These are phyloP conservation scores for Polyommatus icarus DNA, from an alignment of 2,888 invertebrate genomes.

Conservation along the genomic window DNA sequence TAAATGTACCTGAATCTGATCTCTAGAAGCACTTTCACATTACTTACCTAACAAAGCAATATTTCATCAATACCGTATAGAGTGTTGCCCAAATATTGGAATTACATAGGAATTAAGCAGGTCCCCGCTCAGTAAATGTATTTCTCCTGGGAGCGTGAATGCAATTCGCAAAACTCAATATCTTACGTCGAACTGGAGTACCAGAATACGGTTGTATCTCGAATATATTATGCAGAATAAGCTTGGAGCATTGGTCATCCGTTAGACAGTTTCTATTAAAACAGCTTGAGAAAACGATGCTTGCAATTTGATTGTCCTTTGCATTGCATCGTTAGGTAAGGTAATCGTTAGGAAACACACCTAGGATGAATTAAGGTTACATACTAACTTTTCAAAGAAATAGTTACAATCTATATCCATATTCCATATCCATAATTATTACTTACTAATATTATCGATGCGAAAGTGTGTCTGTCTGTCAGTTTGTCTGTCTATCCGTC, in stretches of 20 bases:
- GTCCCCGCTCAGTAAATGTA: slow-evolving; percentile 34
- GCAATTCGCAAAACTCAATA: slow-evolving; percentile 41
- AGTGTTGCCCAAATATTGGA: slow-evolving; percentile 23
- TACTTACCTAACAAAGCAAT: neutral
- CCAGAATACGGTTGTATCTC: slow-evolving; percentile 34
- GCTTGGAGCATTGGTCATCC: slow-evolving; percentile 5
- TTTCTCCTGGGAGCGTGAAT: slow-evolving; percentile 40
- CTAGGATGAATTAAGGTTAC: too few relatives aligned
- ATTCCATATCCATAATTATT: too few relatives aligned
- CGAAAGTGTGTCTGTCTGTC: too few relatives aligned
- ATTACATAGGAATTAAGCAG: slow-evolving; percentile 13
- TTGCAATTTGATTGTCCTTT: neutral
- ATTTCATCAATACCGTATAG: neutral
- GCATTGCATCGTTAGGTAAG: too few relatives aligned
- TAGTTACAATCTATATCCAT: too few relatives aligned
- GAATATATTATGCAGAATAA: slow-evolving; percentile 3
- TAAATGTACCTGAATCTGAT: too few relatives aligned
- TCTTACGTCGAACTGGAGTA: slow-evolving; percentile 37
- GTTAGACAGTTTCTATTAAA: neutral
- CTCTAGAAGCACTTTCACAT: neutral
- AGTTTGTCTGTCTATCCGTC: too few relatives aligned
- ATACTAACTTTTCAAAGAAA: too few relatives aligned
- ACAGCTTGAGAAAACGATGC: neutral
- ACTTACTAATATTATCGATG: too few relatives aligned
- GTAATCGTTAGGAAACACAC: too few relatives aligned